Evolutionary conservation across 2,797 vertebrate species (phyloP).

Genomic region (Sebastes hopkinsi): DNA sequence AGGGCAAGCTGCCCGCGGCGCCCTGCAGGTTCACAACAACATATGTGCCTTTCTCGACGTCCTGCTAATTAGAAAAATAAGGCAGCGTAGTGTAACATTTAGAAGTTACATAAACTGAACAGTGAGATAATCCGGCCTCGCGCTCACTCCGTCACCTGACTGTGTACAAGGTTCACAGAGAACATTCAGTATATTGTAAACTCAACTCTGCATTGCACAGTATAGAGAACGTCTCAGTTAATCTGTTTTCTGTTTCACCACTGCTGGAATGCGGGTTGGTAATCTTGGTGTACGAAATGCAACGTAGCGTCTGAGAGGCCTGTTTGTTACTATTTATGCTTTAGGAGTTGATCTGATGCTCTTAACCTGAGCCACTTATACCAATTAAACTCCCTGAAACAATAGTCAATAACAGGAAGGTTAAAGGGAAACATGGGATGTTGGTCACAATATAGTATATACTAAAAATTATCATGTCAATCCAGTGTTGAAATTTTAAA

Average conservation of each 20-base stretch:
- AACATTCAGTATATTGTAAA: slow-evolving; percentile 7
- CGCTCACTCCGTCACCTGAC: slow-evolving; percentile 26
- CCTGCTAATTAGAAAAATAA: slow-evolving; percentile 52
- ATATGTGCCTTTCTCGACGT: slow-evolving; percentile 24
- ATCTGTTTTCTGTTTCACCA: background rate
- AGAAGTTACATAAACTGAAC: slow-evolving; percentile 53
- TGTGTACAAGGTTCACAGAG: background rate
- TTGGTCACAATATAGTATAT: background rate
- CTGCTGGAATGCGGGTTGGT: slow-evolving; percentile 20
- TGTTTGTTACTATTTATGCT: background rate
- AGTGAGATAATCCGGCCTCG: slow-evolving; percentile 22
- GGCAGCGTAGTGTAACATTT: background rate
- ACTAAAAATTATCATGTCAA: background rate
- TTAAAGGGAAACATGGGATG: background rate
- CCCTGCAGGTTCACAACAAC: slow-evolving; percentile 30
- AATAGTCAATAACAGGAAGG: background rate
- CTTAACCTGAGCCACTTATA: slow-evolving; percentile 46
- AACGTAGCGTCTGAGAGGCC: background rate
- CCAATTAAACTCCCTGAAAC: background rate
- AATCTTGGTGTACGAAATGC: slow-evolving; percentile 36
- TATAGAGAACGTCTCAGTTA: background rate
- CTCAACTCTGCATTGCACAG: background rate
- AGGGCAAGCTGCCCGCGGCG: background rate
- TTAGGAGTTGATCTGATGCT: slow-evolving; percentile 24
- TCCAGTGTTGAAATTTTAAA: background rate